Percentiles rank a stretch among this genome's conserved stretches.
phyloP scores from a whole-genome alignment of 92 coral and sea anemone genomes.

The Umimayanthus kanabou region DNA sequence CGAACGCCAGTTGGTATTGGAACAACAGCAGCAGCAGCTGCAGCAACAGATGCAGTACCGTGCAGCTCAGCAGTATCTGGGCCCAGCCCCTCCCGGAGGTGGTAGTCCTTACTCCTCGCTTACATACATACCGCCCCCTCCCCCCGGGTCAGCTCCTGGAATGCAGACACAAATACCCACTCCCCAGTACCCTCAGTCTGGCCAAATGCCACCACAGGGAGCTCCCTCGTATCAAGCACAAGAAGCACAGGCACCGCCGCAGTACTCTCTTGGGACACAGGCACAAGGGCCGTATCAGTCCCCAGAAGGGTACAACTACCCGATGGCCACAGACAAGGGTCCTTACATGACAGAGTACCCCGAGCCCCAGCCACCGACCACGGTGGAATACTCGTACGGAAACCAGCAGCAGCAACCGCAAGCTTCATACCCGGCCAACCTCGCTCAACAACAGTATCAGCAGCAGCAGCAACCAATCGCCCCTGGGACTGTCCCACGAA shows the following conservation, averaged over 20 bases:
- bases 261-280: conserved; percentile 50
- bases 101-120: conserved; percentile 82
- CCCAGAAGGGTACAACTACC: conserved; percentile 46
- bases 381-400: conserved; percentile 25
- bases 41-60: conserved; percentile 51
- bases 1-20: conserved; percentile 92
- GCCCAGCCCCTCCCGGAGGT: conserved; percentile 51
- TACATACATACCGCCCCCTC: conserved; percentile 52
- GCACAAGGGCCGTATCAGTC: conserved; percentile 49
- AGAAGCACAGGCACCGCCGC: conserved; percentile 53
- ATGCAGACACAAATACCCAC: conserved; percentile 46
- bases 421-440: conserved; percentile 32
- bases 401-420: conserved; percentile 52
- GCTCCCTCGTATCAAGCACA: conserved; percentile 47
- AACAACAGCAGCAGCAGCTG: conserved; percentile 86
- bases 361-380: conserved; percentile 47
- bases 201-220: conserved; percentile 38
- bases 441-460: conserved; percentile 40
- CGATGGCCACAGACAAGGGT: conserved; percentile 34
- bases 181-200: conserved; percentile 56
- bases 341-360: conserved; percentile 49
- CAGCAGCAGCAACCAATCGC: conserved; percentile 42
- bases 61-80: conserved; percentile 52
- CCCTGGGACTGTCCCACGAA: conserved; percentile 52
- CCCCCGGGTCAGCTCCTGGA: conserved; percentile 49